Conservation (phyloP, 2,888 invertebrate genomes). For the Aphidoletes aphidimyza region DNA sequence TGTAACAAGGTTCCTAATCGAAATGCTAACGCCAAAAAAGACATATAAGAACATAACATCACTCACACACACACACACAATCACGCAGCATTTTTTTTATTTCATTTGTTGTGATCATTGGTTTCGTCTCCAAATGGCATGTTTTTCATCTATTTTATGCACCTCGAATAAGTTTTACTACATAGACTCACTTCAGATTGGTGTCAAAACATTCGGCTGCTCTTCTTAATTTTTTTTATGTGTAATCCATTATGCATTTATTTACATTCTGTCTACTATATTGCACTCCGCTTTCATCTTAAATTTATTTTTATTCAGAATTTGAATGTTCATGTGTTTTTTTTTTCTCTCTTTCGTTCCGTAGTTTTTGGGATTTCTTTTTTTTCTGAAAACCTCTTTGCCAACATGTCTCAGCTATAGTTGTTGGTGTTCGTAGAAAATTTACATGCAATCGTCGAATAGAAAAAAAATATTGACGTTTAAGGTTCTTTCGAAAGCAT, state of each 20-base stretch:
- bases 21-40: too few relatives aligned
- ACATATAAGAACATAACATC: too few relatives aligned
- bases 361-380: neutral
- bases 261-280: neutral
- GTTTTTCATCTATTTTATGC: too few relatives aligned
- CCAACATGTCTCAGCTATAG: too few relatives aligned
- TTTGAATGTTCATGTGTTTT: neutral
- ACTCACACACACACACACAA: neutral
- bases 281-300: neutral
- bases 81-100: too few relatives aligned
- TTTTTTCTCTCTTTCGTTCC: neutral
- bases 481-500: neutral
- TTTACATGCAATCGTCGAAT: conserved; percentile 15
- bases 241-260: conserved; percentile 2
- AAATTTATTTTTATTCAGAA: conserved; percentile 29
- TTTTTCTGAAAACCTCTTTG: neutral
- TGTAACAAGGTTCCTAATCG: neutral
- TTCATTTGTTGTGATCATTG: too few relatives aligned
- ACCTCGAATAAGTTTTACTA: too few relatives aligned
- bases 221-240: conserved; percentile 2
- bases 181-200: neutral
- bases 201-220: conserved; percentile 28
- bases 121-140: too few relatives aligned
- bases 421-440: conserved; percentile 24
- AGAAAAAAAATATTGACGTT: neutral